Conservation (phyloP, 2,797 vertebrate genomes). For the Phrynocephalus guinanensis region DNA sequence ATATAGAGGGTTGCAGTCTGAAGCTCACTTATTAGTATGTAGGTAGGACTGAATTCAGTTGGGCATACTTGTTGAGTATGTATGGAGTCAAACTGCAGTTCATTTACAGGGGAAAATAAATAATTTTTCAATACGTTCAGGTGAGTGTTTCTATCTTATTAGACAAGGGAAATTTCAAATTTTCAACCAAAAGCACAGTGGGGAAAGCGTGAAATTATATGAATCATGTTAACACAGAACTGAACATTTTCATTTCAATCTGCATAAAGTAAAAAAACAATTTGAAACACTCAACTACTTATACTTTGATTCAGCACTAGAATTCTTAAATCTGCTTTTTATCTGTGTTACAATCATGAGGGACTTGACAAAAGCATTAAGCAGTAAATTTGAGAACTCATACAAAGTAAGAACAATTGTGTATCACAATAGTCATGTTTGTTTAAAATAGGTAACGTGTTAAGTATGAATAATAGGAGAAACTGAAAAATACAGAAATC, state of each 20-base stretch:
- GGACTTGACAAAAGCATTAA: slow-evolving; percentile 24
- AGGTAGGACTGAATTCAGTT: background rate
- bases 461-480: slow-evolving; percentile 2
- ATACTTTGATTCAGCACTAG: background rate
- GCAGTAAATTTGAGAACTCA: background rate
- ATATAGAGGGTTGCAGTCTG: background rate
- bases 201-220: background rate
- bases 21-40: background rate
- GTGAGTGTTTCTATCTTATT: background rate
- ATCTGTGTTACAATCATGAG: background rate
- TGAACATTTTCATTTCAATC: background rate
- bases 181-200: slow-evolving; percentile 2
- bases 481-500: background rate
- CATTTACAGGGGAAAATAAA: background rate
- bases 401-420: background rate
- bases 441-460: background rate
- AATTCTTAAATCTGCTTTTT: slow-evolving; percentile 25
- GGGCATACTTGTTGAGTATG: background rate
- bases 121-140: background rate
- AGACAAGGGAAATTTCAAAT: background rate
- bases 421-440: slow-evolving; percentile 5
- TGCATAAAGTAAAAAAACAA: background rate
- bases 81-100: background rate
- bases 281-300: background rate
- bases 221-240: background rate